phyloP scores from a whole-genome alignment of 2,797 vertebrate genomes.

The Apogon talboti region DNA sequence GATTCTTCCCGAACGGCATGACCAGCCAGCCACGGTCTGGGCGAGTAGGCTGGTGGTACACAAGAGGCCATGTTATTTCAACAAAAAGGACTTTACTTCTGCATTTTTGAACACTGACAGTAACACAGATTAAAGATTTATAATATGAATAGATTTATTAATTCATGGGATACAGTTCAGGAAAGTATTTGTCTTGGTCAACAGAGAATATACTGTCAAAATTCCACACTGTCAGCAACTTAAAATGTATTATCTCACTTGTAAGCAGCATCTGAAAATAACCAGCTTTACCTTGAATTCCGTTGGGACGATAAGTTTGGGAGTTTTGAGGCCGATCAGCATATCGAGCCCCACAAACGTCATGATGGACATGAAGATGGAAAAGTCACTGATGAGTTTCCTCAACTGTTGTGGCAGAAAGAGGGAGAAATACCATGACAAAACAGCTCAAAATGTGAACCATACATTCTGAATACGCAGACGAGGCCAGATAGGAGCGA shows the following conservation, averaged over 20 bases:
- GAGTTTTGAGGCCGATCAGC: slow-evolving; percentile 88
- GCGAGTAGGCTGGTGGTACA: slow-evolving; percentile 88
- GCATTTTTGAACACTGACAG: background rate
- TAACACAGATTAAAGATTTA: background rate
- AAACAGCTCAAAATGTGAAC: slow-evolving; percentile 1
- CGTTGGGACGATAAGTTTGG: slow-evolving; percentile 89
- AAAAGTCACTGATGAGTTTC: slow-evolving; percentile 96
- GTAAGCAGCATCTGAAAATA: background rate
- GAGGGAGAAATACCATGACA: background rate
- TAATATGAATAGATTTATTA: too few species aligned
- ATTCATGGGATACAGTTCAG: background rate
- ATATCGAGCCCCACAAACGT: slow-evolving; percentile 91
- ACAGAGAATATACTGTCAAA: background rate
- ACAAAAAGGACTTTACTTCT: background rate
- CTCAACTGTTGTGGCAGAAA: too few species aligned
- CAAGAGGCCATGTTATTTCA: background rate
- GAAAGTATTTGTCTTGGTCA: background rate
- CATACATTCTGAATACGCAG: background rate
- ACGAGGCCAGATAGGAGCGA: background rate
- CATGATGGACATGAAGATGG: slow-evolving; percentile 94
- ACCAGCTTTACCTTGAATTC: slow-evolving; percentile 86
- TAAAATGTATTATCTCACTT: background rate
- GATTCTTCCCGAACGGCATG: slow-evolving; percentile 95
- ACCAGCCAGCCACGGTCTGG: slow-evolving; percentile 93
- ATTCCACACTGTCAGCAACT: background rate